Conservation (phyloP, 2,888 invertebrate species). For the Acronicta leporina region DNA sequence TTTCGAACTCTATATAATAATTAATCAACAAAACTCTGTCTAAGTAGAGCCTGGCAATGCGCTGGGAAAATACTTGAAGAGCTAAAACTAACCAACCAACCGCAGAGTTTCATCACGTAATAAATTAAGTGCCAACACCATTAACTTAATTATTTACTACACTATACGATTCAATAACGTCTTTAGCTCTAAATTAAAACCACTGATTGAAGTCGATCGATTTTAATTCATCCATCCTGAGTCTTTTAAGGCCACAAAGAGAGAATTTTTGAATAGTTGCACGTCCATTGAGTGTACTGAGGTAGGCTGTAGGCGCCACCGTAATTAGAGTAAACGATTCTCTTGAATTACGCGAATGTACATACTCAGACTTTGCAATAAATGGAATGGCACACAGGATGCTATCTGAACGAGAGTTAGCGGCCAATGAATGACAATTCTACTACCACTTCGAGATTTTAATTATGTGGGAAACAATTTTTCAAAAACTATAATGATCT, state of each 20-base stretch:
- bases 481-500: too few species aligned
- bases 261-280: slow-evolving; percentile 57
- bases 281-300: slow-evolving; percentile 55
- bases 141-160: slow-evolving; percentile 23
- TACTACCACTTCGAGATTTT: slow-evolving; percentile 28
- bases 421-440: slow-evolving; percentile 41
- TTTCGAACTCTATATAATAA: not conserved
- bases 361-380: slow-evolving; percentile 55
- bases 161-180: not conserved
- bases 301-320: slow-evolving; percentile 58
- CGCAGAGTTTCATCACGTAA: slow-evolving; percentile 3
- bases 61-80: not conserved
- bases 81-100: not conserved
- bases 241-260: slow-evolving; percentile 33
- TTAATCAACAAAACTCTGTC: not conserved
- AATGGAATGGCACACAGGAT: slow-evolving; percentile 55
- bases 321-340: slow-evolving; percentile 67
- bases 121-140: slow-evolving; percentile 7
- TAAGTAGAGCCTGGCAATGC: not conserved
- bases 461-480: slow-evolving; percentile 19
- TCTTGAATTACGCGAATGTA: slow-evolving; percentile 54
- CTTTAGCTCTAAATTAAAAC: slow-evolving; percentile 25
- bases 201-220: slow-evolving; percentile 34
- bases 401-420: slow-evolving; percentile 34
- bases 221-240: slow-evolving; percentile 53